A percentile compares a stretch with the other conserved stretches of the same genome.
phyloP scores from a whole-genome alignment of 2,797 vertebrate species.

The Rhinoraja longicauda region DNA sequence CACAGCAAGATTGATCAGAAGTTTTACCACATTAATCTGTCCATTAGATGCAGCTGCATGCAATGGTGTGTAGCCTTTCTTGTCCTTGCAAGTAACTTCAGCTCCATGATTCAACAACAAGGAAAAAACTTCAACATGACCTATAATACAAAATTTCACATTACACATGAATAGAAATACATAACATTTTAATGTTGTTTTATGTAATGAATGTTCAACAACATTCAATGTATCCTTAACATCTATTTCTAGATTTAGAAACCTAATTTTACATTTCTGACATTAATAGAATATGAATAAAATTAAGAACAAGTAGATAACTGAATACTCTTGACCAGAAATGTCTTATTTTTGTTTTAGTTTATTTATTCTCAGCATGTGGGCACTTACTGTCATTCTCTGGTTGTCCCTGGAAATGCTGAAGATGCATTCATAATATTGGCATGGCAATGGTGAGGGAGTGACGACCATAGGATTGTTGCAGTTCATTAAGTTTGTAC shows the following conservation, averaged over 20 bases:
- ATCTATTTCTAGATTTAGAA: not conserved
- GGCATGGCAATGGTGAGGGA: not conserved
- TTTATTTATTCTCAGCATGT: not conserved
- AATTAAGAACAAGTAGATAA: not conserved
- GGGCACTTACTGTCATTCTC: not conserved
- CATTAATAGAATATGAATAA: not conserved
- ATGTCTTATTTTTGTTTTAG: not conserved
- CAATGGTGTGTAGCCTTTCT: slow-evolving; percentile 90
- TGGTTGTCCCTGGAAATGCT: not conserved
- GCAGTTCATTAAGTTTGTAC: too few species aligned
- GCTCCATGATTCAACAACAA: slow-evolving; percentile 87
- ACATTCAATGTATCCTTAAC: not conserved
- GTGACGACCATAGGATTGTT: too few species aligned
- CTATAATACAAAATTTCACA: slow-evolving; percentile 51
- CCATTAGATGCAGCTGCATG: slow-evolving; percentile 89
- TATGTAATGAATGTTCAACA: not conserved
- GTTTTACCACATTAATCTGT: slow-evolving; percentile 84
- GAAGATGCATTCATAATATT: not conserved
- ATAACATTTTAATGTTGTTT: not conserved
- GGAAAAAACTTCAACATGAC: slow-evolving; percentile 85
- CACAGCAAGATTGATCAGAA: slow-evolving; percentile 84
- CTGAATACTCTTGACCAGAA: not conserved
- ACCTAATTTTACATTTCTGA: not conserved
- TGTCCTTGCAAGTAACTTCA: slow-evolving; percentile 90
- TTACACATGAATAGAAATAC: not conserved